A percentile compares a stretch with the other conserved stretches of the same genome.
Evolutionary conservation across 2,888 invertebrate species (phyloP).

Genomic region (Bibio marci): DNA sequence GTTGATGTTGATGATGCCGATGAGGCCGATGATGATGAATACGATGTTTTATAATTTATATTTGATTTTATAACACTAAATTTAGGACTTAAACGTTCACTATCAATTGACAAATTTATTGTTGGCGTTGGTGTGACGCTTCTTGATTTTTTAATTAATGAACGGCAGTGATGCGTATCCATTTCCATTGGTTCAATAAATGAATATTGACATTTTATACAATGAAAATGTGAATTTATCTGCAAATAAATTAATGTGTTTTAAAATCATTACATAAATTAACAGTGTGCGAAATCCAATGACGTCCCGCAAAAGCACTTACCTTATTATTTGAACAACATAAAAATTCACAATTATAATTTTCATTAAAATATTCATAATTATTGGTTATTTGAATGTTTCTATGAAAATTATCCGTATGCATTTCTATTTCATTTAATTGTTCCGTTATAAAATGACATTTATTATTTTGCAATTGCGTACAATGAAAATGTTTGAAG

Average conservation of each 20-base stretch:
- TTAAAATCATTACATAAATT: too few species aligned
- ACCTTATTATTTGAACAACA: conserved; percentile 34
- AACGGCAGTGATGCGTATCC: conserved; percentile 8
- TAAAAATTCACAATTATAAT: conserved; percentile 48
- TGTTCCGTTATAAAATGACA: conserved; percentile 73
- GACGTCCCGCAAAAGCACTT: too few species aligned
- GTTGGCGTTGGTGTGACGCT: conserved; percentile 29
- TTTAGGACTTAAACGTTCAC: too few species aligned
- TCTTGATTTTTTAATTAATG: conserved; percentile 38
- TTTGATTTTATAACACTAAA: too few species aligned
- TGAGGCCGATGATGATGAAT: conserved; percentile 50
- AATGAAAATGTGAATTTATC: conserved; percentile 60
- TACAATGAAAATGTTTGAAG: conserved; percentile 65
- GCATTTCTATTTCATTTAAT: conserved; percentile 59
- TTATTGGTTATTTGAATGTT: conserved; percentile 59
- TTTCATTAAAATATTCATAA: conserved; percentile 66
- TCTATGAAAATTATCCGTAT: conserved; percentile 74
- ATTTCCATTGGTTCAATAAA: conserved; percentile 31
- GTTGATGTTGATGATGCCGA: conserved; percentile 40
- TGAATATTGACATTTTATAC: conserved; percentile 53
- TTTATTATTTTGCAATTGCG: conserved; percentile 27
- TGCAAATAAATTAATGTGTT: too few species aligned
- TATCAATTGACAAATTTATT: too few species aligned
- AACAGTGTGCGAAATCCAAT: too few species aligned
- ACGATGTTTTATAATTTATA: too few species aligned